Evolutionary conservation across 1,140 invertebrate genomes (phyloP), one percentile per base, ranked within the genome.

Genomic region (Ganaspis sp.): DNA sequence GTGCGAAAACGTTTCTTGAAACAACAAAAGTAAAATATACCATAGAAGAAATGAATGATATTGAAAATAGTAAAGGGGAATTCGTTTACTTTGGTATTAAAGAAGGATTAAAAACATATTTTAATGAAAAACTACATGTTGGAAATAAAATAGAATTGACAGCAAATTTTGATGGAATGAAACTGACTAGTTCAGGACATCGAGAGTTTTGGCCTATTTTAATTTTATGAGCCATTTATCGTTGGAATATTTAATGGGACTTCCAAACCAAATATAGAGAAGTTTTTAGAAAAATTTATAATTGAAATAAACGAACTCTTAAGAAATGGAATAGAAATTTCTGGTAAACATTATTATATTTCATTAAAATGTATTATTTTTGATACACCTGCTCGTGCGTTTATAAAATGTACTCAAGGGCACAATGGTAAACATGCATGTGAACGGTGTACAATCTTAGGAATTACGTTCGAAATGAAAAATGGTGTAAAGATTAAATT

Each of bases 61-160:
- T 9, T 37, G 2, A 34, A 12, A 17, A 26, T 34, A n/a, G 9
- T n/a, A 40, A 23, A 12, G 71, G 72, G 42, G 49, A 78, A 75
- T 75, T 78, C 12, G 76, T 76, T 29, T 76, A 77, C 54, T 73
- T 81, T 64, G 73, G 79, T 5, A 77, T 81, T 40, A 26, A 17
- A 64, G 1, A 77, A 70, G 73, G 70, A 5, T 42, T 75, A 11
- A 58, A 58, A 70, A 9, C 19, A 5, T 75, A 17, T 29, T n/a
- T 76, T 4, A 78, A 75, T 70, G 9, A 12, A 53, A 45, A 49
- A 9, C 1, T 75, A 34, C 70, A 75, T 73, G 8, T 40, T 21
- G 38, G 58, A 54, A n/a, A 29, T 19, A 9, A 5, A 17, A 74
- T 78, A 29, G 45, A 74, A 17, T 69, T 70, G 29, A 26, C 58